Conservation (phyloP, 2,113 vertebrate species). For the Pseudorasbora parva region DNA sequence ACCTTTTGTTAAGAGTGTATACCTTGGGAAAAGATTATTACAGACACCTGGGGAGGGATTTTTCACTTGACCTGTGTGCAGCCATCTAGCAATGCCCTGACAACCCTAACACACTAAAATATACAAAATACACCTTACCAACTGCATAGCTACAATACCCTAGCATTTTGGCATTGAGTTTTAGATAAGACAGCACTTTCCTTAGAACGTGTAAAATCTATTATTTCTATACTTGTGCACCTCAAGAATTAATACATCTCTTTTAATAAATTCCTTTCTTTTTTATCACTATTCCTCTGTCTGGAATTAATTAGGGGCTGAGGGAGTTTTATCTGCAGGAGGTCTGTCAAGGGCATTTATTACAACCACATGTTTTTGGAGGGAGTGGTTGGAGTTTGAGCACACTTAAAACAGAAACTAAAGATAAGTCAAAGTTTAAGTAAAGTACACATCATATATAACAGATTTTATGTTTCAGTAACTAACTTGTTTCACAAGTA, state of each 20-base stretch:
- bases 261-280: constrained; percentile 19
- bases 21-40: too few relatives aligned
- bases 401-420: constrained; percentile 61
- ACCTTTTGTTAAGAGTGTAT: too few relatives aligned
- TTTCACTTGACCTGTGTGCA: too few relatives aligned
- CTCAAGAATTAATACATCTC: background rate
- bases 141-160: background rate
- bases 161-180: background rate
- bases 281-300: constrained; percentile 34
- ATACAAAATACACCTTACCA: too few relatives aligned
- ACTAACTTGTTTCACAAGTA: background rate
- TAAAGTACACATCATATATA: constrained; percentile 51
- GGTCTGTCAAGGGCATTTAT: constrained; percentile 62
- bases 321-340: constrained; percentile 55
- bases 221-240: background rate
- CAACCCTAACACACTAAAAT: too few relatives aligned
- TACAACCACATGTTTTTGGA: constrained; percentile 70
- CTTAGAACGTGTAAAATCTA: background rate
- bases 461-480: constrained; percentile 30
- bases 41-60: too few relatives aligned
- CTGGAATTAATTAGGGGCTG: constrained; percentile 63
- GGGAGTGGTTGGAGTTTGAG: constrained; percentile 31
- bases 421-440: constrained; percentile 62
- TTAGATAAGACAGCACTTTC: background rate
- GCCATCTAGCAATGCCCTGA: too few relatives aligned